Base-by-base conservation (phyloP, 2,113 vertebrate genomes). In the Cygnus buccinator region DNA sequence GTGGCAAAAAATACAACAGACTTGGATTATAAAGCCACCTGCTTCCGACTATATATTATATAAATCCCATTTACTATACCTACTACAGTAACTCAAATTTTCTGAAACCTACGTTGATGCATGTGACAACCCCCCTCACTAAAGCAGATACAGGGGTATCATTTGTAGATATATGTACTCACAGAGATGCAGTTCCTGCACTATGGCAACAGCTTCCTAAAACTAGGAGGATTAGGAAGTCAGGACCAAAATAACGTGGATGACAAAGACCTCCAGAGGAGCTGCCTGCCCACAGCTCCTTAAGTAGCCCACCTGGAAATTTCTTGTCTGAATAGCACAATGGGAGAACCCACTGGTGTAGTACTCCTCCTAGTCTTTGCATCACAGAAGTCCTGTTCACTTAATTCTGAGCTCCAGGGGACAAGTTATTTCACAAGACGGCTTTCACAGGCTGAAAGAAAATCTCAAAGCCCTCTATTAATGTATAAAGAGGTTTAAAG, bases 361-460 rank as follows among this genome's bases (percentile, higher is more conserved):
- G 57, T 20, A 70, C 9, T 86, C 14, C 55, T 50, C 29, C 55
- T 41, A 11, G 22, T 70, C 39, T 22, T 7, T 54, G 17, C 76
- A 78, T 25, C 44, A 46, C 39, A 55, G 14, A 82, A 68, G 10
- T 18, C 15, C 43, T 39, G 31, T 29, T 81, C 39, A 23, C 29
- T 19, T 11, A 37, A 57, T 63, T 21, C 54, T 62, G 54, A 6
- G n/a, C 28, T 82, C 43, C 63, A 43, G 41, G 58, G 44, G 26
- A 29, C 0, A 0, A 3, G 3, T 50, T 23, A 26, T 44, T 77
- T 46, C 52, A 77, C 67, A 59, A n/a, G 23, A 26, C 10, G 83
- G 44, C 19, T 74, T 67, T 43, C 21, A 39, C 4, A 39, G 35
- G 4, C 29, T 46, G 65, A 76, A 50, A 66, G 43, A 23, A 90